A percentile compares a stretch with the other conserved stretches of the same genome.
phyloP scores from a whole-genome alignment of 64 coral and sea anemone species.

The Montipora foliosa region DNA sequence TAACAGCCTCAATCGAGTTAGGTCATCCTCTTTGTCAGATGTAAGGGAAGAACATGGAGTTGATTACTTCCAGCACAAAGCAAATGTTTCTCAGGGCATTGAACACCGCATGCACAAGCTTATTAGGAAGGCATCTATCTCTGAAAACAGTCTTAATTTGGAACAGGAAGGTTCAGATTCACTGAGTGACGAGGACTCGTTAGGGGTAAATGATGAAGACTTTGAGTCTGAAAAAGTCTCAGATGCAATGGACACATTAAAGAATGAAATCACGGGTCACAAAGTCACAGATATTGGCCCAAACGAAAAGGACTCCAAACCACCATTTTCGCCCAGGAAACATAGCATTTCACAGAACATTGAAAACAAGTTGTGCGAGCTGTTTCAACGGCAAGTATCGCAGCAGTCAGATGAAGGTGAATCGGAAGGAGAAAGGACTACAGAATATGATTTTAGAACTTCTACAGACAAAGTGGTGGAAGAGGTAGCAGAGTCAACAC shows the following conservation, averaged over 20 bases:
- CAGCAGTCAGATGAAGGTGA: slow-evolving; percentile 26
- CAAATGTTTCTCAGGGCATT: slow-evolving; percentile 87
- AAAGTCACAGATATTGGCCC: neutral
- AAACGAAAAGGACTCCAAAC: neutral
- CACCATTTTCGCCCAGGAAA: neutral
- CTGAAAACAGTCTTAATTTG: slow-evolving; percentile 30
- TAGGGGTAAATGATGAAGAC: slow-evolving; percentile 5
- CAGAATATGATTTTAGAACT: neutral
- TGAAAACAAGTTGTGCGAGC: slow-evolving; percentile 74
- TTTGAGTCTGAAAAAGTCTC: slow-evolving; percentile 8
- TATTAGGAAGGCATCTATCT: slow-evolving; percentile 50
- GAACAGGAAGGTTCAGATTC: slow-evolving; percentile 48
- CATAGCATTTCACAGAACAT: slow-evolving; percentile 84
- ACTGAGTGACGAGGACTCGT: slow-evolving; percentile 12
- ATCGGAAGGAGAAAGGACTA: slow-evolving; percentile 11
- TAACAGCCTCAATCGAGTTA: slow-evolving; percentile 11
- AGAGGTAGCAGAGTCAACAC: neutral
- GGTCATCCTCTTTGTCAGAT: slow-evolving; percentile 73
- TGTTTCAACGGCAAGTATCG: slow-evolving; percentile 48
- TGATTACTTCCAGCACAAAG: slow-evolving; percentile 67
- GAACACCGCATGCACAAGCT: slow-evolving; percentile 83
- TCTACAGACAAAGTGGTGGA: neutral
- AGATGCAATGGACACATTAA: slow-evolving; percentile 6
- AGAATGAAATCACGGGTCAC: slow-evolving; percentile 14
- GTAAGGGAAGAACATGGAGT: slow-evolving; percentile 7